Conservation (phyloP, 2,888 invertebrate genomes). For the Cephus sareptanus region DNA sequence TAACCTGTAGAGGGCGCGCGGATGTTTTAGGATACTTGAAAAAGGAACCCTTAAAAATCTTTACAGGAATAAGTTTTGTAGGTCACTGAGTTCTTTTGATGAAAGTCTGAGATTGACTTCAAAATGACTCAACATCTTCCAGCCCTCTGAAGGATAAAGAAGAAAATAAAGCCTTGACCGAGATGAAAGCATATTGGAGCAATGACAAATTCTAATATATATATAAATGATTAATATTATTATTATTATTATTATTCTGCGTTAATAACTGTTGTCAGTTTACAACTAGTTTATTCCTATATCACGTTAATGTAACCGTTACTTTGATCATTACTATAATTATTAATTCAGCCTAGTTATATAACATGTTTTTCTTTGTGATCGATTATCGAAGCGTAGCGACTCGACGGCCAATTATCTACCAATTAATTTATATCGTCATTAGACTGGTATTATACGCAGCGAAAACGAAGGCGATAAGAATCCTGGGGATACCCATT, state of each 20-base stretch:
- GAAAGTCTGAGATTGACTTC: no score
- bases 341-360: no score
- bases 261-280: neutral
- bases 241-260: neutral
- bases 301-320: neutral
- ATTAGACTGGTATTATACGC: neutral
- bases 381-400: neutral
- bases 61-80: neutral
- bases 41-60: neutral
- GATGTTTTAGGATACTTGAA: neutral
- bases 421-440: neutral
- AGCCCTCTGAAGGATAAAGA: neutral
- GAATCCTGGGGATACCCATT: no score
- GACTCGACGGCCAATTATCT: neutral
- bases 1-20: no score
- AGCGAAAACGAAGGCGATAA: neutral
- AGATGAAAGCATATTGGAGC: neutral
- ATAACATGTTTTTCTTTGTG: neutral
- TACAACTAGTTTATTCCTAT: no score
- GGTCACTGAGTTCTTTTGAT: no score
- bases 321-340: neutral
- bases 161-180: conserved; percentile 4
- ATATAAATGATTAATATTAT: neutral
- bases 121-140: no score
- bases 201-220: conserved; percentile 6